Evolutionary conservation across 2,888 invertebrate species (phyloP).

Genomic region (Acleris laterana): DNA sequence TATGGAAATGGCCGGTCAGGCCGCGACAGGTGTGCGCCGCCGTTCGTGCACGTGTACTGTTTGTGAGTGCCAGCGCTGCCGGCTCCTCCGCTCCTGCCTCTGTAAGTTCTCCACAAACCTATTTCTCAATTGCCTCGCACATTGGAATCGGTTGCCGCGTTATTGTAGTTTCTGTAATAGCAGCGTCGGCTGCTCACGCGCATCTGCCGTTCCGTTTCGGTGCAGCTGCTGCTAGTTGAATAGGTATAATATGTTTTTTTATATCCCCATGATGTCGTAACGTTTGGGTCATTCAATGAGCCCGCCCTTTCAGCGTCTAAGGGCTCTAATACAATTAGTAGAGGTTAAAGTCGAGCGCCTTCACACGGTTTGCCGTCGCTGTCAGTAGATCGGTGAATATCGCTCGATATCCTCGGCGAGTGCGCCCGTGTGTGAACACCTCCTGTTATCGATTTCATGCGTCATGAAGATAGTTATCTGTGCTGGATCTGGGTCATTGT

Average conservation of each 20-base stretch:
- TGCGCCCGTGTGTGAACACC: slow-evolving; percentile 70
- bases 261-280: slow-evolving; percentile 55
- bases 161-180: slow-evolving; percentile 66
- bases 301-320: slow-evolving; percentile 59
- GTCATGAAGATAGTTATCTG: slow-evolving; percentile 82
- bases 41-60: slow-evolving; percentile 82
- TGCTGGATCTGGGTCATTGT: slow-evolving; percentile 82
- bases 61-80: slow-evolving; percentile 78
- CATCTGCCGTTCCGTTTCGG: slow-evolving; percentile 77
- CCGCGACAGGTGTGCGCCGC: slow-evolving; percentile 82
- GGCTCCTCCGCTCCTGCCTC: slow-evolving; percentile 49
- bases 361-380: slow-evolving; percentile 74
- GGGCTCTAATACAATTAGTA: slow-evolving; percentile 67
- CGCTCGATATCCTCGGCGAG: slow-evolving; percentile 74
- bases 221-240: slow-evolving; percentile 76
- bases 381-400: slow-evolving; percentile 74
- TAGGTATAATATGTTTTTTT: slow-evolving; percentile 70
- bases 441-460: slow-evolving; percentile 82
- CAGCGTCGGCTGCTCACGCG: slow-evolving; percentile 67
- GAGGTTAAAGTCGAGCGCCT: slow-evolving; percentile 50
- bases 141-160: slow-evolving; percentile 54
- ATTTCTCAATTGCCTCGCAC: slow-evolving; percentile 53
- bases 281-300: slow-evolving; percentile 55
- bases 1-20: slow-evolving; percentile 80
- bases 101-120: slow-evolving; percentile 65